phyloP scores from a whole-genome alignment of 2,888 invertebrate species.

The Agrotis clavis region DNA sequence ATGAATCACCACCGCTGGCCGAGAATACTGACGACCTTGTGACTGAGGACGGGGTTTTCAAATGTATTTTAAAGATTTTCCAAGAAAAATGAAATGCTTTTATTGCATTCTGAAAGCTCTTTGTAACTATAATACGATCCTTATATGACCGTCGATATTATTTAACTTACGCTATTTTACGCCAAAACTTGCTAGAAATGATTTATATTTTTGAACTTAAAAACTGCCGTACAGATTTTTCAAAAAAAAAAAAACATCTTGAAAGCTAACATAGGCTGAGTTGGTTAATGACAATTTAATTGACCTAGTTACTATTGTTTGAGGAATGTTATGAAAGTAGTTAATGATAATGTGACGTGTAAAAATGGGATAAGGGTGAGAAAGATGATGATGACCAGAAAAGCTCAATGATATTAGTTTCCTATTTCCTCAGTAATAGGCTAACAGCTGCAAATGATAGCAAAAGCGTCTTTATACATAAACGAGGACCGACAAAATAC shows the following conservation, averaged over 20 bases:
- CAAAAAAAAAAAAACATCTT: no score
- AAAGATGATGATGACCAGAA: no score
- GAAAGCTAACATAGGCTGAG: no score
- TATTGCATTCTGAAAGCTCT: background rate
- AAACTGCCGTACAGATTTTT: no score
- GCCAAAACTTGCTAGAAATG: no score
- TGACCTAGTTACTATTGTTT: background rate
- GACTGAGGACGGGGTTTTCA: constrained; percentile 19
- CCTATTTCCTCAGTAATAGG: background rate
- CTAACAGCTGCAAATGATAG: background rate
- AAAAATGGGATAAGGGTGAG: no score
- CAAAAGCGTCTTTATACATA: background rate
- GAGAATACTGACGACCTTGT: constrained; percentile 61
- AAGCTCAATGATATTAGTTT: background rate
- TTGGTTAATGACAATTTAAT: background rate
- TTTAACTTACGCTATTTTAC: no score
- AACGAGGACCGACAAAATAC: background rate
- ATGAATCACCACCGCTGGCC: constrained; percentile 59
- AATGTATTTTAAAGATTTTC: constrained; percentile 19
- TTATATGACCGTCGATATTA: no score
- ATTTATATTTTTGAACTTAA: no score
- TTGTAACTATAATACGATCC: no score
- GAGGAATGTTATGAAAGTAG: no score
- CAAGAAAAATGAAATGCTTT: background rate
- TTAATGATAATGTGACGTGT: no score